Evolutionary conservation across 1,140 invertebrate genomes (phyloP).

Genomic region (Drosophila quadrilineata): DNA sequence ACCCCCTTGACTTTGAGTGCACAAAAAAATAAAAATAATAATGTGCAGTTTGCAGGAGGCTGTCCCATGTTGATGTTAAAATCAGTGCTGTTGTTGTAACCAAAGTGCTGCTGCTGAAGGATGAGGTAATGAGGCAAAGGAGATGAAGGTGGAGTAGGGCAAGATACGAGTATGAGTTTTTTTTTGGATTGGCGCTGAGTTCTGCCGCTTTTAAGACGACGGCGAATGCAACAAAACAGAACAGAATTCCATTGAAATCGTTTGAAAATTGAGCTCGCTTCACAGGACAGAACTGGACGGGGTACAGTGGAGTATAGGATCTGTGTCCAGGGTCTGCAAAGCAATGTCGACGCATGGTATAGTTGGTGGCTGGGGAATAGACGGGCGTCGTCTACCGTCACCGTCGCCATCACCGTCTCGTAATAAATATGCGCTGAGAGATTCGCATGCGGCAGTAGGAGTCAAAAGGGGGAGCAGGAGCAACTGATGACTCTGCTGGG

Average conservation of each 20-base stretch:
- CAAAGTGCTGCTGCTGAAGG: conserved; percentile 21
- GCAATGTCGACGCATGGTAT: neutral
- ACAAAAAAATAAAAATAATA: conserved; percentile 28
- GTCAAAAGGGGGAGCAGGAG: neutral
- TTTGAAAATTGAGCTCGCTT: conserved; percentile 71
- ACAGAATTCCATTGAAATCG: conserved; percentile 75
- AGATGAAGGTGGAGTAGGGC: neutral
- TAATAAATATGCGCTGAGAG: conserved; percentile 66
- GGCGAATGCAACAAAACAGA: conserved; percentile 5
- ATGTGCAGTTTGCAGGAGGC: conserved; percentile 47
- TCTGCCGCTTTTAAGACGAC: conserved; percentile 6
- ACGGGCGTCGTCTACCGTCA: conserved; percentile 54
- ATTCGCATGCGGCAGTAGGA: conserved; percentile 32
- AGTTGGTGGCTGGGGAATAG: neutral
- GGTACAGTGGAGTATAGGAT: neutral
- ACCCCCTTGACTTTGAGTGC: neutral
- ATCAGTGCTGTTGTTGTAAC: conserved; percentile 33
- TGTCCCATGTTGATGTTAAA: conserved; percentile 14
- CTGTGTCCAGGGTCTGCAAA: neutral
- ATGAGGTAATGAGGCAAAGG: conserved; percentile 5
- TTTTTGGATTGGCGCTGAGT: conserved; percentile 41
- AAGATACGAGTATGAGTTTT: conserved; percentile 52
- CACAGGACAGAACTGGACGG: neutral
- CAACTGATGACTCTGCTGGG: conserved; percentile 45
- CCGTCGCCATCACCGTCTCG: too few species aligned